phyloP scores from a whole-genome alignment of 2,113 vertebrate genomes.

The Dromaius novaehollandiae region DNA sequence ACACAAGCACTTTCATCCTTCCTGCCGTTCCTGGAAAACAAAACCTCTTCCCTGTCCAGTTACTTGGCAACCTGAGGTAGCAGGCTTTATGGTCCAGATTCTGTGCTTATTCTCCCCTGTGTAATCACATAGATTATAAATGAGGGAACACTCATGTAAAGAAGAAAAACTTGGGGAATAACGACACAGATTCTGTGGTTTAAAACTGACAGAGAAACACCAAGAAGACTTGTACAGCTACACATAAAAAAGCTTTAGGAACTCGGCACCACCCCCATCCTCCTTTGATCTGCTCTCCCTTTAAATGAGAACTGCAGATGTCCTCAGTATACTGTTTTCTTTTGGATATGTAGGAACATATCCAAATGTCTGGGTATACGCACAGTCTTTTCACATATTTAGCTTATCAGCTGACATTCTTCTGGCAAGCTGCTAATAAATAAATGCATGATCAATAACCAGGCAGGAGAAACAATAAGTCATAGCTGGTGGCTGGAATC shows the following conservation, averaged over 20 bases:
- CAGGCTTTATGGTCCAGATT: background rate
- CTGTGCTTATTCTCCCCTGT: background rate
- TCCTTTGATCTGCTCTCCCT: background rate
- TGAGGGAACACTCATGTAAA: background rate
- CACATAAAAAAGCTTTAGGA: background rate
- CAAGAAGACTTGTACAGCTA: background rate
- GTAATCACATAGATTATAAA: background rate
- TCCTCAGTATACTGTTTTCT: background rate
- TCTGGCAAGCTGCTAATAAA: background rate
- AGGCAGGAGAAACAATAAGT: background rate
- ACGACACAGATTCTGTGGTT: background rate
- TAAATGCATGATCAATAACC: background rate
- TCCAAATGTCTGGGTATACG: background rate
- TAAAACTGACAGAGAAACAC: background rate
- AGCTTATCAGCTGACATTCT: background rate
- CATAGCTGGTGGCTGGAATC: accelerated
- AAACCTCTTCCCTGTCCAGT: background rate
- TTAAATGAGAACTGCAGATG: background rate
- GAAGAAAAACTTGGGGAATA: background rate
- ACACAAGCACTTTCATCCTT: background rate
- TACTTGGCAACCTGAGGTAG: background rate
- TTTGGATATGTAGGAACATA: background rate
- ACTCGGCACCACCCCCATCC: background rate
- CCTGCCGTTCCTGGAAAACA: background rate
- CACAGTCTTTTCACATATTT: background rate